Conservation (phyloP, 2,113 vertebrate species). For the Scolopax mira region DNA sequence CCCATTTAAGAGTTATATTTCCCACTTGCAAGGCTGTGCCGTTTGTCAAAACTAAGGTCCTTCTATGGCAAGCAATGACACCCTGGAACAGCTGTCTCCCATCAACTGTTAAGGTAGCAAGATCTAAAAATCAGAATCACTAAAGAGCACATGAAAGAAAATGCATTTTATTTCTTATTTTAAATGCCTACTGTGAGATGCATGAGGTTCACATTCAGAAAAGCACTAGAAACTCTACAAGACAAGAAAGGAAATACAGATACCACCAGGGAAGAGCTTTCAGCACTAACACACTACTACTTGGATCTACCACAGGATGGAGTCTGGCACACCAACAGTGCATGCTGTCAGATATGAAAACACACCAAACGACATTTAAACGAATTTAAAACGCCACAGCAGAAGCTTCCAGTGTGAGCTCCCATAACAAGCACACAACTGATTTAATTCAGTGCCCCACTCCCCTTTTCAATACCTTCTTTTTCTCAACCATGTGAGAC, state of each 20-base stretch:
- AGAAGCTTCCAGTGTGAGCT: background rate
- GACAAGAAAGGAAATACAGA: rapidly evolving
- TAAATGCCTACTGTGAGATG: rapidly evolving
- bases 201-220: rapidly evolving
- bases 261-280: background rate
- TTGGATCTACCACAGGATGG: too few relatives aligned
- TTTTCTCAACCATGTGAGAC: background rate
- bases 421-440: rapidly evolving
- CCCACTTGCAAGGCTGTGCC: background rate
- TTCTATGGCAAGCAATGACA: background rate
- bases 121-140: background rate
- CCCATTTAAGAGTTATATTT: background rate
- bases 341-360: background rate
- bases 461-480: rapidly evolving
- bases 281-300: background rate
- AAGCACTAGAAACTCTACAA: background rate
- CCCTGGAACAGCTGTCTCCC: too few relatives aligned
- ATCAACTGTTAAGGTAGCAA: too few relatives aligned
- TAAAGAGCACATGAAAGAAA: rapidly evolving
- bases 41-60: background rate
- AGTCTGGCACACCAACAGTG: too few relatives aligned
- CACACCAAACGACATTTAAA: too few relatives aligned
- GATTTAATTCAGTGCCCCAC: too few relatives aligned
- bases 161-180: rapidly evolving
- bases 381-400: background rate